Conservation (phyloP, 2,888 invertebrate genomes). For the Rugalucina vietnamica region DNA sequence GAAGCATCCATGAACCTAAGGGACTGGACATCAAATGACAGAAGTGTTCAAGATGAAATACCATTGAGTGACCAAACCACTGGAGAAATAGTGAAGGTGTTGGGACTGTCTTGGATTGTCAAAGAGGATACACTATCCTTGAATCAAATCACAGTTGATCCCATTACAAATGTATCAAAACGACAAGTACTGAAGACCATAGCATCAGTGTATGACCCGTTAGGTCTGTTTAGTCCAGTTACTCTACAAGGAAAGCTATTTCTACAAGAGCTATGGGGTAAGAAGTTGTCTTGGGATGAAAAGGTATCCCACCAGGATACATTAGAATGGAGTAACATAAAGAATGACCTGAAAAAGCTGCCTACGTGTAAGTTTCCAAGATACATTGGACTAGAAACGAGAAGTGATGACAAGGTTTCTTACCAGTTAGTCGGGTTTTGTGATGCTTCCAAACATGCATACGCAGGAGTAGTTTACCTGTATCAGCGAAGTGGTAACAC, state of each 20-base stretch:
- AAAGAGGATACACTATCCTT: not conserved
- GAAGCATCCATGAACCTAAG: conserved; percentile 22
- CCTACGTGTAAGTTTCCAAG: not conserved
- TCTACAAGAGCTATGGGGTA: conserved; percentile 11
- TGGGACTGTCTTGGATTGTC: conserved; percentile 18
- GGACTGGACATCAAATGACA: conserved; percentile 24
- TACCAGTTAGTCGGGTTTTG: conserved; percentile 18
- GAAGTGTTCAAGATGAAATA: not conserved
- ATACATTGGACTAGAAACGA: not conserved
- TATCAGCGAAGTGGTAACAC: conserved; percentile 5
- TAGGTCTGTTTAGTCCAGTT: conserved; percentile 16
- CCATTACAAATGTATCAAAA: not conserved
- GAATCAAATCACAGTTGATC: not conserved
- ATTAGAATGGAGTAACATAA: not conserved
- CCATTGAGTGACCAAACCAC: not conserved
- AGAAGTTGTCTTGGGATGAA: conserved; percentile 11
- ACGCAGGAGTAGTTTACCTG: conserved; percentile 22
- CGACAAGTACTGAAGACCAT: not conserved
- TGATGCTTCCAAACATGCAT: conserved; percentile 24
- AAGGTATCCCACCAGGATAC: not conserved
- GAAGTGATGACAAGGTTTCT: not conserved
- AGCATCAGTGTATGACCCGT: conserved; percentile 9
- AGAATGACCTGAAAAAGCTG: not conserved
- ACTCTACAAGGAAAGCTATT: not conserved
- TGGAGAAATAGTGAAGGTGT: not conserved